phyloP scores from a whole-genome alignment of 2,888 invertebrate species.

The Scaptomyza parva region DNA sequence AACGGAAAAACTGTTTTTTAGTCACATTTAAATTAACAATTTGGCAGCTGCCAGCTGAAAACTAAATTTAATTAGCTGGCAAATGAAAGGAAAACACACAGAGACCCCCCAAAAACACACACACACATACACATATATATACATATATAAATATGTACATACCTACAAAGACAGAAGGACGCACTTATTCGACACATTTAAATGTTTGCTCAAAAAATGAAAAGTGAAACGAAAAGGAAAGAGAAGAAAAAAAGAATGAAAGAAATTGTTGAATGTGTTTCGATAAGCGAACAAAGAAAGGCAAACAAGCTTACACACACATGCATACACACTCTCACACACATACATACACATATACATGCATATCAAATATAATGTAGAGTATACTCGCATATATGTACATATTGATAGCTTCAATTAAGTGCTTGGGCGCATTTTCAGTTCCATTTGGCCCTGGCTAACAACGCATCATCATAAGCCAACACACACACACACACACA shows the following conservation, averaged over 20 bases:
- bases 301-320: constrained; percentile 14
- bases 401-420: constrained; percentile 77
- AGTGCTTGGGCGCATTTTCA: constrained; percentile 74
- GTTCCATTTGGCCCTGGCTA: constrained; percentile 57
- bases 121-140: not conserved
- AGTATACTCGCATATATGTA: constrained; percentile 20
- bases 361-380: constrained; percentile 10
- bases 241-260: not conserved
- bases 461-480: constrained; percentile 41
- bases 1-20: not conserved
- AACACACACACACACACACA: not conserved
- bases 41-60: constrained; percentile 28
- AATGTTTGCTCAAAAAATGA: constrained; percentile 22
- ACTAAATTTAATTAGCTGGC: constrained; percentile 46
- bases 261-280: constrained; percentile 17
- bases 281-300: constrained; percentile 44
- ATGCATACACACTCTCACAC: not conserved
- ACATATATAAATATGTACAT: not conserved
- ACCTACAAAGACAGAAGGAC: constrained; percentile 3
- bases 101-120: constrained; percentile 8
- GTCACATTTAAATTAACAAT: constrained; percentile 22
- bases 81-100: constrained; percentile 62
- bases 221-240: constrained; percentile 15
- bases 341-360: not conserved
- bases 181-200: constrained; percentile 8